A percentile compares a stretch with the other conserved stretches of the same genome.
Conservation (phyloP, 2,888 invertebrate species). For the Belgica antarctica region DNA sequence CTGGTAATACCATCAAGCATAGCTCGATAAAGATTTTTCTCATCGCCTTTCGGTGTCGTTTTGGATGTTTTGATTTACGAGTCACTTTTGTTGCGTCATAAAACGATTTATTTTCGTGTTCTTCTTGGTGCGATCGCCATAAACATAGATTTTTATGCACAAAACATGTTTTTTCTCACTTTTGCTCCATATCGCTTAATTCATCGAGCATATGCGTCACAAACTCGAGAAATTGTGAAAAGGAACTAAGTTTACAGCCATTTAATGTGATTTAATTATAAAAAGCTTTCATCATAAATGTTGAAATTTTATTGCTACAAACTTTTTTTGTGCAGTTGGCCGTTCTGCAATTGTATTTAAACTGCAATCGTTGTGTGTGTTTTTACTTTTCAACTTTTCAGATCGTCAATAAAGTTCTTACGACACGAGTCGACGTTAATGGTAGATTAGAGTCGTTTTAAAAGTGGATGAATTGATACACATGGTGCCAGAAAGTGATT, state of each 20-base stretch:
- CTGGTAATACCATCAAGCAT: background rate
- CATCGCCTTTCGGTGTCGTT: no score
- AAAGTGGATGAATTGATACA: constrained; percentile 11
- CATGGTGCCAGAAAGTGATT: constrained; percentile 13
- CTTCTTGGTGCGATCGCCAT: background rate
- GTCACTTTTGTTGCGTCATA: background rate
- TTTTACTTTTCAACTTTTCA: constrained; percentile 25
- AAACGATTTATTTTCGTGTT: constrained; percentile 9
- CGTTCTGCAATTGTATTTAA: background rate
- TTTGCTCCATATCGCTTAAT: background rate
- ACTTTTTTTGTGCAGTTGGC: background rate
- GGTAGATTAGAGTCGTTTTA: background rate
- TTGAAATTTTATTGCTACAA: constrained; percentile 18
- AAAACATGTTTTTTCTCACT: constrained; percentile 15
- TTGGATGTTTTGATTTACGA: constrained; percentile 23
- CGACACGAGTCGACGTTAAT: constrained; percentile 26
- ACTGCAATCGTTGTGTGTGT: background rate
- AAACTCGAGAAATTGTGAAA: background rate
- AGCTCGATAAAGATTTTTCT: background rate
- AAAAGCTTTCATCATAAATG: background rate
- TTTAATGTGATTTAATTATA: background rate
- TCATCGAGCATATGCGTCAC: background rate
- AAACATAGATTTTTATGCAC: constrained; percentile 23
- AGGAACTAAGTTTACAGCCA: background rate
- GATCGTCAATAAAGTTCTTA: constrained; percentile 22